A percentile compares a stretch with the other conserved stretches of the same genome.
These are phyloP conservation scores for Darevskia mixta DNA, from an alignment of 2,797 vertebrate species.

Conservation along the genomic window DNA sequence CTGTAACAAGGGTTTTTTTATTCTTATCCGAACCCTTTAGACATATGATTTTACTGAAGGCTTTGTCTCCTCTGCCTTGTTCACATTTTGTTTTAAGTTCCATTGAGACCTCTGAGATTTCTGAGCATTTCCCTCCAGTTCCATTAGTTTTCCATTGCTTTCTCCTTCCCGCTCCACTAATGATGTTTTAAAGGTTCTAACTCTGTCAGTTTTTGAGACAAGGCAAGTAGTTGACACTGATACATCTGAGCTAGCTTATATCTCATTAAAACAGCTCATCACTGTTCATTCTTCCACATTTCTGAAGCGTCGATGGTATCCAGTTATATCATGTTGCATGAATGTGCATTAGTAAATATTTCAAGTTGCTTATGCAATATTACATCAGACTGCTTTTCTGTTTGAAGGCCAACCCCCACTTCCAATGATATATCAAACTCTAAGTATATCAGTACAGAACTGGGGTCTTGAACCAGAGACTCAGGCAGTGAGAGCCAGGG, in stretches of 20 bases:
- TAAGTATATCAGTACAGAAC: no score
- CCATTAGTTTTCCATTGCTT: not conserved
- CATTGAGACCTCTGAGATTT: conserved; percentile 18
- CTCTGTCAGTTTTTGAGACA: not conserved
- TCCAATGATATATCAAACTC: no score
- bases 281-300: conserved; percentile 19
- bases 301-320: not conserved
- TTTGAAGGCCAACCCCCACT: not conserved
- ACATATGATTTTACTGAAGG: not conserved
- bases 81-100: conserved; percentile 12
- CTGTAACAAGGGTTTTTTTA: conserved; percentile 15
- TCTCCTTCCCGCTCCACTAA: not conserved
- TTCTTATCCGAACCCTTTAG: conserved; percentile 24
- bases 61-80: conserved; percentile 9
- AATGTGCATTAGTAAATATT: conserved; percentile 17
- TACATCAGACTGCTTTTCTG: not conserved
- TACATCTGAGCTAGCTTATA: not conserved
- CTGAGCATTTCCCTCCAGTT: conserved; percentile 6
- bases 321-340: not conserved
- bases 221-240: not conserved
- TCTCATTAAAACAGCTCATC: conserved; percentile 27
- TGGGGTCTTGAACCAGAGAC: no score
- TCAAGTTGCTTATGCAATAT: not conserved
- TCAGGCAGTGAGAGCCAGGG: not conserved
- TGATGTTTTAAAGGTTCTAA: conserved; percentile 16